Conservation (phyloP, 2,113 vertebrate genomes). For the Seriola dumerili region DNA sequence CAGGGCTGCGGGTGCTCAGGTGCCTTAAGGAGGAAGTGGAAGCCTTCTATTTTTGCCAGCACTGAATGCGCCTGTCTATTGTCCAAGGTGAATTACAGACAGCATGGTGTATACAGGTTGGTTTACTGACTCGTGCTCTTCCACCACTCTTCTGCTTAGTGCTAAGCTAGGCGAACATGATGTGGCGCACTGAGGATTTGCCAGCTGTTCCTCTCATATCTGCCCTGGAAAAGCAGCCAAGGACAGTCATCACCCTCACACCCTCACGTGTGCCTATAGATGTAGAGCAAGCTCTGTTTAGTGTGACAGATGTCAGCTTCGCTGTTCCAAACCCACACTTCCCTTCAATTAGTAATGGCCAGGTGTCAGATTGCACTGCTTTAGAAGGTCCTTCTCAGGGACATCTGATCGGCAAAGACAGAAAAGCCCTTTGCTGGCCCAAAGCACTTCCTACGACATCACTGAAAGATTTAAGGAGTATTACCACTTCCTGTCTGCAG, state of each 20-base stretch:
- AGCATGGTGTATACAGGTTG: constrained; percentile 55
- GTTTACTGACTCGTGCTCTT: constrained; percentile 59
- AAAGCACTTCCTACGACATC: constrained; percentile 62
- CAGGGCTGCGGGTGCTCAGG: constrained; percentile 23
- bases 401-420: constrained; percentile 72
- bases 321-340: constrained; percentile 69
- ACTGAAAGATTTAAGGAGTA: constrained; percentile 69
- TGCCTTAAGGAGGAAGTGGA: constrained; percentile 71
- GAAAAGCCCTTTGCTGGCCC: constrained; percentile 51
- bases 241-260: constrained; percentile 60
- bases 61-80: constrained; percentile 37
- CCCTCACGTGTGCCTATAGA: constrained; percentile 55
- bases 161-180: constrained; percentile 52
- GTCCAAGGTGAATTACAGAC: constrained; percentile 60
- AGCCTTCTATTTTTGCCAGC: constrained; percentile 72
- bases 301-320: constrained; percentile 73
- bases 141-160: constrained; percentile 16
- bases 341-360: constrained; percentile 88
- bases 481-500: constrained; percentile 57
- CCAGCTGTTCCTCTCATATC: constrained; percentile 61
- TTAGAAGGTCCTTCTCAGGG: constrained; percentile 64
- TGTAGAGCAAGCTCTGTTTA: constrained; percentile 72
- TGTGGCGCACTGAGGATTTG: constrained; percentile 41
- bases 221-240: constrained; percentile 39
- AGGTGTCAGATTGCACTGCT: constrained; percentile 83